Conservation (phyloP, 2,888 invertebrate genomes). For the Phragmatobia fuliginosa region DNA sequence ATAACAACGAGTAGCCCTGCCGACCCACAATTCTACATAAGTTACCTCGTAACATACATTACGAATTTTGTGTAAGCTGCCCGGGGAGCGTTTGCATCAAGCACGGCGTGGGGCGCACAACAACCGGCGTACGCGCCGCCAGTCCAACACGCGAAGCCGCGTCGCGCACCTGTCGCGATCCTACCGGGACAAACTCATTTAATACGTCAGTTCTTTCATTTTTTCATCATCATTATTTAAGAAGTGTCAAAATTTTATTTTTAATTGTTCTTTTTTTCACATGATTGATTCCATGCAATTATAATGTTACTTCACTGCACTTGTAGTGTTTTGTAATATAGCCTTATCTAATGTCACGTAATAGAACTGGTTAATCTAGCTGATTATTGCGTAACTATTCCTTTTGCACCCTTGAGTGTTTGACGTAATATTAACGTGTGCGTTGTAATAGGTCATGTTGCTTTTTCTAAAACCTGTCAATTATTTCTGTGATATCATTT, state of each 20-base stretch:
- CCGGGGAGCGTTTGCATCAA: conserved; percentile 41
- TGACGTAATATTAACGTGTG: conserved; percentile 47
- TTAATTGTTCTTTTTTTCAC: conserved; percentile 31
- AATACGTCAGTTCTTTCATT: conserved; percentile 52
- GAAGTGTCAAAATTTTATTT: conserved; percentile 6
- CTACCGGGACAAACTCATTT: conserved; percentile 47
- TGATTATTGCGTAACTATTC: conserved; percentile 47
- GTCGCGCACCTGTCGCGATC: conserved; percentile 75
- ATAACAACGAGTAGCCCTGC: conserved; percentile 55
- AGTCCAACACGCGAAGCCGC: conserved; percentile 78
- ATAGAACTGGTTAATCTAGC: conserved; percentile 56
- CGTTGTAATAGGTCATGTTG: conserved; percentile 47
- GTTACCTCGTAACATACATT: conserved; percentile 76
- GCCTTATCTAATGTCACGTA: conserved; percentile 74
- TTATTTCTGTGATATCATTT: neutral
- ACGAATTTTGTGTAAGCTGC: conserved; percentile 68
- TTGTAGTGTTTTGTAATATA: conserved; percentile 64
- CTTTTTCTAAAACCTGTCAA: conserved; percentile 9
- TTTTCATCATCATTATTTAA: conserved; percentile 28
- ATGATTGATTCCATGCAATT: conserved; percentile 42
- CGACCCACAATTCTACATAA: conserved; percentile 76
- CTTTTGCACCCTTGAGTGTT: conserved; percentile 46
- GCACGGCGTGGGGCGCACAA: conserved; percentile 54
- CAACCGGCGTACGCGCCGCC: conserved; percentile 64
- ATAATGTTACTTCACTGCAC: conserved; percentile 44